Percentiles rank a stretch among this genome's conserved stretches.
Conservation (phyloP, 1,140 invertebrate species). For the Conus betulinus region DNA sequence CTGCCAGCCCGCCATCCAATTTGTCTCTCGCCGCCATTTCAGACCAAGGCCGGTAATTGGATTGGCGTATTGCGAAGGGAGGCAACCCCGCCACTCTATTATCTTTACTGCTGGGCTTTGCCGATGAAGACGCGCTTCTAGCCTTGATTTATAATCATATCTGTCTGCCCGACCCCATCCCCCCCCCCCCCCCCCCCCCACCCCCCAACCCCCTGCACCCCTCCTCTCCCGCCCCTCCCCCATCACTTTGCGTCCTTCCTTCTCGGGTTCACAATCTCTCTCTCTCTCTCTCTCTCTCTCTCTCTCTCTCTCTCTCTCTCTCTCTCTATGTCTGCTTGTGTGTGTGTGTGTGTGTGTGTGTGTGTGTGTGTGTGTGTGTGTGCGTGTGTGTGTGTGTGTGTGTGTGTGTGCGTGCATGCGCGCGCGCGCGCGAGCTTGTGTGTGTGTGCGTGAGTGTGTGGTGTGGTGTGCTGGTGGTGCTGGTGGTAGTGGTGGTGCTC, state of each 20-base stretch:
- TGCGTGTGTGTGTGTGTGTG: too few species aligned
- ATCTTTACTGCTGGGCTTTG: not conserved
- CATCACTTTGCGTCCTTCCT: not conserved
- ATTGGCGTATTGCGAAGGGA: conserved; percentile 6
- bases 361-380: too few species aligned
- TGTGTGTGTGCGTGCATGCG: too few species aligned
- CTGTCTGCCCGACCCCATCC: not conserved
- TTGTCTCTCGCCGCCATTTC: conserved; percentile 1
- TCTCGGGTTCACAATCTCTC: not conserved
- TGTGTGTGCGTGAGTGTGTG: too few species aligned
- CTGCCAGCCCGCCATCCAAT: not conserved
- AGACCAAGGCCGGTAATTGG: conserved; percentile 1
- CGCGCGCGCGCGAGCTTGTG: too few species aligned
- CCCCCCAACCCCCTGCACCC: too few species aligned
- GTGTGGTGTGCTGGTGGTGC: too few species aligned
- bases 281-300: not conserved
- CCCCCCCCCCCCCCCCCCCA: not conserved
- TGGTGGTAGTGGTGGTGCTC: too few species aligned
- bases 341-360: not conserved
- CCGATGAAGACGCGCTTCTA: not conserved
- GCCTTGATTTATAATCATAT: conserved; percentile 3
- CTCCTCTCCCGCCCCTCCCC: not conserved
- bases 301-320: not conserved
- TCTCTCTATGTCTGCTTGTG: not conserved
- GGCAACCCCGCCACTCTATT: not conserved